Percentiles rank a stretch among this genome's conserved stretches.
Conservation (phyloP, 2,797 vertebrate species). For the Sebastes diaconus region DNA sequence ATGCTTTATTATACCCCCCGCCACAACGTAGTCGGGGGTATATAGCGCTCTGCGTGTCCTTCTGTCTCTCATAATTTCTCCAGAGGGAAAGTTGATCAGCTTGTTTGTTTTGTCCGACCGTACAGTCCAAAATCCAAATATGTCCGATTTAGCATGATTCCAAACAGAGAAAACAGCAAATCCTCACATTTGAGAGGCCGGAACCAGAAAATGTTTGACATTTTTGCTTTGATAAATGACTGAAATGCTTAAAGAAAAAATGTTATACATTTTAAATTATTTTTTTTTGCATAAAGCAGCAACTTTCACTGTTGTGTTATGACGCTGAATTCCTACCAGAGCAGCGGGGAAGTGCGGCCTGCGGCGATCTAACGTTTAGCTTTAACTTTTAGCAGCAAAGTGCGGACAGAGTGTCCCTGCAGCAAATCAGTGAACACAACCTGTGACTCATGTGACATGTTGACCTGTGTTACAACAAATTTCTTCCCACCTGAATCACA, state of each 20-base stretch:
- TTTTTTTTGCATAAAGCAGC: too few relatives aligned
- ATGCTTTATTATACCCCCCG: background rate
- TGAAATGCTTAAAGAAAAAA: background rate
- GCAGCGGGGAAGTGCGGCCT: too few relatives aligned
- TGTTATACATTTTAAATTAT: accelerated
- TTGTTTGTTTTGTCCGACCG: background rate
- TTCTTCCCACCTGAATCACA: too few relatives aligned
- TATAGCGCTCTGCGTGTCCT: too few relatives aligned
- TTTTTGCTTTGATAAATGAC: background rate
- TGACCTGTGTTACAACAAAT: too few relatives aligned
- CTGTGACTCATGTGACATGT: too few relatives aligned
- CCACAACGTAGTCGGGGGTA: accelerated
- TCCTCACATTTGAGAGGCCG: background rate
- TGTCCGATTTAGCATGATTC: background rate
- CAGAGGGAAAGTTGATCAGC: background rate
- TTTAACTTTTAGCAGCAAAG: too few relatives aligned
- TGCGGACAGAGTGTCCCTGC: too few relatives aligned
- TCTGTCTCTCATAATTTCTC: background rate
- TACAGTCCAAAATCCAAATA: background rate
- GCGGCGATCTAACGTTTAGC: too few relatives aligned
- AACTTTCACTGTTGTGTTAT: too few relatives aligned
- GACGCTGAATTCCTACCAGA: too few relatives aligned
- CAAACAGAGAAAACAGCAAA: background rate
- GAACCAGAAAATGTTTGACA: background rate
- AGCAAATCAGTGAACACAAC: too few relatives aligned